Base-by-base conservation (phyloP, 2,888 invertebrate species). In the Trichopria drosophilae region DNA sequence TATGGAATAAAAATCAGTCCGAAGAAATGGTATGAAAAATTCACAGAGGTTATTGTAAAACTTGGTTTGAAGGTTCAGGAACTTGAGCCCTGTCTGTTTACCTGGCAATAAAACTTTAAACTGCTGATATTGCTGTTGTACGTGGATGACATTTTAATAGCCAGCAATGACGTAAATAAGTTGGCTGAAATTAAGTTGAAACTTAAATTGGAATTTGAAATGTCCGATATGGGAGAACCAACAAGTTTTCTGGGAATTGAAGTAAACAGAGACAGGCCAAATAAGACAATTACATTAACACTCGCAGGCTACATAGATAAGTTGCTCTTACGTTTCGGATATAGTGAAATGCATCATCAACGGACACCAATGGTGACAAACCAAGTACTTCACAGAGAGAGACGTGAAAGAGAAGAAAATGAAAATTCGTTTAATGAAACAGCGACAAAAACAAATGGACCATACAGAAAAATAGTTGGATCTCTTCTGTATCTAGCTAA, bases 401-500 rank as follows among this genome's bases (percentile, higher is more conserved):
- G n/a, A n/a, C n/a, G n/a, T 26, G 7, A 15, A 16, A 16, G 46
- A 49, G 44, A 53, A 13, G 39, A n/a, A n/a, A n/a, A 12, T 13
- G 36, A 41, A 35, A 12, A 44, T 31, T 10, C 23, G 24, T 19
- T 20, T 37, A 23, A 48, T 42, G 40, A 43, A 37, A 6, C 20
- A 9, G 6, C 44, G n/a, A 34, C n/a, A n/a, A n/a, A n/a, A n/a
- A n/a, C n/a, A n/a, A 37, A 46, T 26, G 12, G 19, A 15, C 56
- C 49, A 9, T 60, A 58, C 29, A 26, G 59, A 6, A 52, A 58
- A 44, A 53, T 55, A 10, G 42, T 57, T 10, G 57, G 60, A 3
- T 57, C 55, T 24, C 28, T 60, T 1, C 13, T 56, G n/a, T 60
- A 60, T 24, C 37, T n/a, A n/a, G n/a, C n/a, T n/a, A n/a, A n/a